Percentiles rank a stretch among this genome's conserved stretches.
phyloP scores from a whole-genome alignment of 2,888 invertebrate species.

The Trilocha varians region DNA sequence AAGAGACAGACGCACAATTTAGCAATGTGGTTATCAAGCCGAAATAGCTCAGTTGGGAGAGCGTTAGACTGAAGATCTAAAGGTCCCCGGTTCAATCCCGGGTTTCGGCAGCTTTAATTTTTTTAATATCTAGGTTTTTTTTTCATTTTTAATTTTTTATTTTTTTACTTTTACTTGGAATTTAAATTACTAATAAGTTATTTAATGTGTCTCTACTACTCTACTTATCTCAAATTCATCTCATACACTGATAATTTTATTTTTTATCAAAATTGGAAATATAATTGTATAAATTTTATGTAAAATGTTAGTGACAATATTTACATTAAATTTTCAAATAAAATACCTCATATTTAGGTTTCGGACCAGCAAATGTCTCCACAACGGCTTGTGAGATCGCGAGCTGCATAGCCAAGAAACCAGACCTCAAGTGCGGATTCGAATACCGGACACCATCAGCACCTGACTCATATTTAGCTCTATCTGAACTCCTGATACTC shows the following conservation, averaged over 20 bases:
- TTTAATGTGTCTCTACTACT: too few species aligned
- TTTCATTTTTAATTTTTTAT: background rate
- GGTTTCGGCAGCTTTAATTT: constrained; percentile 1
- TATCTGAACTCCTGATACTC: constrained; percentile 48
- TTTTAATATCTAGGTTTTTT: background rate
- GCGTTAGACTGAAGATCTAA: constrained; percentile 12
- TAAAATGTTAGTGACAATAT: too few species aligned
- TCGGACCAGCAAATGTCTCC: constrained; percentile 17
- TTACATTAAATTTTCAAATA: too few species aligned
- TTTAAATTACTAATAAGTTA: too few species aligned
- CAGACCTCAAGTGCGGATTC: constrained; percentile 40
- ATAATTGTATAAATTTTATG: too few species aligned
- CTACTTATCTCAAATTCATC: too few species aligned
- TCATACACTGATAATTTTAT: too few species aligned
- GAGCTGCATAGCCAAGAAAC: constrained; percentile 48
- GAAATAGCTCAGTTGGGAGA: constrained; percentile 17
- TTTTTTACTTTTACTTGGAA: too few species aligned
- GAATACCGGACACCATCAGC: constrained; percentile 7
- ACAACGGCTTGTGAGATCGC: constrained; percentile 47
- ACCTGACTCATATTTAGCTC: constrained; percentile 26
- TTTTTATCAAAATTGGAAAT: too few species aligned
- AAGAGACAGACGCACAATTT: too few species aligned
- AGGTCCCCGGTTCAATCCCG: constrained; percentile 7
- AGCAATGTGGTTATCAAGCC: too few species aligned
- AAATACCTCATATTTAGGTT: constrained; percentile 29